A percentile compares a stretch with the other conserved stretches of the same genome.
Conservation (phyloP, 2,797 vertebrate genomes). For the Hoplostethus atlanticus region DNA sequence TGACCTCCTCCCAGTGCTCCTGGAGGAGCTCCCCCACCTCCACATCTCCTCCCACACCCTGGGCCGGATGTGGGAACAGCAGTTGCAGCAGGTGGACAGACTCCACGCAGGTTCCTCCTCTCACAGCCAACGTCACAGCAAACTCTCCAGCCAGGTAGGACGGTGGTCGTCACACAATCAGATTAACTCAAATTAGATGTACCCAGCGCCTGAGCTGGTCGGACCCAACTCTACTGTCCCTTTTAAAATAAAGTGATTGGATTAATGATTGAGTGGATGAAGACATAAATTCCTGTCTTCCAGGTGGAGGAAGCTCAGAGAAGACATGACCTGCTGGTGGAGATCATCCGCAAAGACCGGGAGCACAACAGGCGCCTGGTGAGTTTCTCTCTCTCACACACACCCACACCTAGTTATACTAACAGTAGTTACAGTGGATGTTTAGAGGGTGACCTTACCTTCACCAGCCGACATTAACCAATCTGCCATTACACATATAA, state of each 20-base stretch:
- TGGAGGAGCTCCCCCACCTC: constrained; percentile 91
- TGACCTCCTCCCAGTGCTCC: constrained; percentile 87
- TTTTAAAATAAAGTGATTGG: too few relatives aligned
- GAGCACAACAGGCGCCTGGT: constrained; percentile 93
- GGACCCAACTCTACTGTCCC: too few relatives aligned
- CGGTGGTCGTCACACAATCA: too few relatives aligned
- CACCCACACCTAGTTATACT: background rate
- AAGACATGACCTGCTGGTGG: constrained; percentile 90
- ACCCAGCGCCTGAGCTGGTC: too few relatives aligned
- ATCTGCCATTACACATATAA: too few relatives aligned
- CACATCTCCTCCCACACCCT: constrained; percentile 87
- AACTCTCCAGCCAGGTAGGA: constrained; percentile 87
- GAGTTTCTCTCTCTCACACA: constrained; percentile 43
- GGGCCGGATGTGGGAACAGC: constrained; percentile 91
- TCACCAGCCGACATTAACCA: too few relatives aligned
- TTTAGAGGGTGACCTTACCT: background rate
- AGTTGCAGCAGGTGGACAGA: constrained; percentile 88
- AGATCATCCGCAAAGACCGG: constrained; percentile 89
- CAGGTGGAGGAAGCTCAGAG: constrained; percentile 91
- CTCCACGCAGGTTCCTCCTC: constrained; percentile 80
- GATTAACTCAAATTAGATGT: too few relatives aligned
- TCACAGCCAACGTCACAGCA: constrained; percentile 74
- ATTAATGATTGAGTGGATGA: background rate
- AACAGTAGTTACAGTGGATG: background rate
- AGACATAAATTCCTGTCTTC: constrained; percentile 3